Evolutionary conservation across 2,888 invertebrate species (phyloP).

Genomic region (Pelosia muscerda): DNA sequence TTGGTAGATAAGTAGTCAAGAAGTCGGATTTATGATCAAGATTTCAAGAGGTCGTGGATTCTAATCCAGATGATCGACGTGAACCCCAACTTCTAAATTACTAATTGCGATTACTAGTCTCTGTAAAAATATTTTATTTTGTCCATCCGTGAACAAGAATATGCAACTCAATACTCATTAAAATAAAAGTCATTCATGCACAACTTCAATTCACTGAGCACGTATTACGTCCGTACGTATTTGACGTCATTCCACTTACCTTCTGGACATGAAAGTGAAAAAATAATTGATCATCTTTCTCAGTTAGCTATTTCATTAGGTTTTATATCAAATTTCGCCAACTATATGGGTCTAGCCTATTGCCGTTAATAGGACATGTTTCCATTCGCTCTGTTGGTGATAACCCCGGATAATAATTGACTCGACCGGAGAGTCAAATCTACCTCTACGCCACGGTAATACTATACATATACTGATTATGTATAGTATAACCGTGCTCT

Average conservation of each 20-base stretch:
- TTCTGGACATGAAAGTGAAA: background rate
- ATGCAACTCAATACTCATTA: background rate
- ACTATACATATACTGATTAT: too few relatives aligned
- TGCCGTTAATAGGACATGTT: too few relatives aligned
- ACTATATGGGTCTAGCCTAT: too few relatives aligned
- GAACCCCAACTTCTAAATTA: too few relatives aligned
- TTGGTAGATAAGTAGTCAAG: too few relatives aligned
- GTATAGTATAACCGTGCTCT: too few relatives aligned
- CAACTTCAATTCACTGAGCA: background rate
- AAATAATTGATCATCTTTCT: background rate
- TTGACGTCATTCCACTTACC: background rate
- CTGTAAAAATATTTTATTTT: background rate
- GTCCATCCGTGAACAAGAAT: background rate
- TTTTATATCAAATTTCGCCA: background rate
- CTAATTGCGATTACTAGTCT: too few relatives aligned
- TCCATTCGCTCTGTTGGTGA: too few relatives aligned
- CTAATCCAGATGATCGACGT: too few relatives aligned
- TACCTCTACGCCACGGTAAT: too few relatives aligned
- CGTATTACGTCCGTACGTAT: background rate
- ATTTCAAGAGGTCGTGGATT: too few relatives aligned
- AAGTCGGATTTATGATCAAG: too few relatives aligned
- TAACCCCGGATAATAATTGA: background rate
- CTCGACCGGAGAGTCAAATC: background rate
- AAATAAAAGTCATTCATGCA: background rate
- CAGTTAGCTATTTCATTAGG: background rate